These are phyloP conservation scores for Naja naja DNA, from an alignment of 2,113 vertebrate species.

Conservation along the genomic window DNA sequence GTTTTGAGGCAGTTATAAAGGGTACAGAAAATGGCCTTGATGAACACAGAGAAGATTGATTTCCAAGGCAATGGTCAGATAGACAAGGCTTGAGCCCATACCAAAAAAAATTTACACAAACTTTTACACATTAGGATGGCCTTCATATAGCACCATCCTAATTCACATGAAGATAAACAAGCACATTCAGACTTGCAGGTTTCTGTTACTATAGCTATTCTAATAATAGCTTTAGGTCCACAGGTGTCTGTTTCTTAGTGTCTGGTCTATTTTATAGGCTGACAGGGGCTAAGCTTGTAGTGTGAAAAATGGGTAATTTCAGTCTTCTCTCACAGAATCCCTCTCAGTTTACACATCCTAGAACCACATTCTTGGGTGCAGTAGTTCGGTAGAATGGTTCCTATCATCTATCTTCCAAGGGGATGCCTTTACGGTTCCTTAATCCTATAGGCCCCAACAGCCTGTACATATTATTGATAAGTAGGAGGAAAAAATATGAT, in stretches of 20 bases:
- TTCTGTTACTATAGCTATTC: neutral
- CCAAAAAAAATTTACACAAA: neutral
- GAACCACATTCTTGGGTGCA: neutral
- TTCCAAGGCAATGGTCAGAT: neutral
- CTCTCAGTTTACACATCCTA: neutral
- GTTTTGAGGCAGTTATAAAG: neutral
- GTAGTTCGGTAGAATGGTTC: too few species aligned
- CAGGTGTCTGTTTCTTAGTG: neutral
- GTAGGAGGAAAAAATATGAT: too few species aligned
- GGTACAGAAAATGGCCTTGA: neutral
- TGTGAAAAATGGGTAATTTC: neutral
- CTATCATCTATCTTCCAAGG: too few species aligned
- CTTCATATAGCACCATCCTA: neutral
- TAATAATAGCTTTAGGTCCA: neutral
- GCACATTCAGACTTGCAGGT: neutral
- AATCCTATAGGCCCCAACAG: too few species aligned
- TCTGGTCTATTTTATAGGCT: neutral
- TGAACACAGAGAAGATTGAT: neutral
- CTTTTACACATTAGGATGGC: too few species aligned
- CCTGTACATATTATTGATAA: too few species aligned
- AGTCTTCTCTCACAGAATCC: neutral
- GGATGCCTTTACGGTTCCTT: too few species aligned
- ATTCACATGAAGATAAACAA: neutral
- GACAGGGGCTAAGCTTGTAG: neutral
- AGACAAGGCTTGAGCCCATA: neutral